Base-by-base conservation (phyloP, 1,140 invertebrate genomes). In the Nixonia krombeini region DNA sequence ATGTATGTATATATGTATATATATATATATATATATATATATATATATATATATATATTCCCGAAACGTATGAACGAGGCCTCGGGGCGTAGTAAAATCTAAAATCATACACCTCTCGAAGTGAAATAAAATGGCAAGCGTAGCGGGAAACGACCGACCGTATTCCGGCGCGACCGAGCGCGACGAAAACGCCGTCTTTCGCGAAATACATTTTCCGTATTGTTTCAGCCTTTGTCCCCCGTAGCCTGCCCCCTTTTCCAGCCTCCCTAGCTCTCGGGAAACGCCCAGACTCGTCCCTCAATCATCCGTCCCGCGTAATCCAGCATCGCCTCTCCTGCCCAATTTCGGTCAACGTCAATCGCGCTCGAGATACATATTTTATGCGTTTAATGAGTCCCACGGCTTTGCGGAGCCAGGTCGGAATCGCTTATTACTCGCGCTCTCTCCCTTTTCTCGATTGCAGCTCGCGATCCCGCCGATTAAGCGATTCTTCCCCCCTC, bases 111-210 rank as follows among this genome's bases (percentile, higher is more conserved):
- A 62, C 73, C 68, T 70, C 72, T 68, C 38, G 66, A 71, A 79
- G 79, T 75, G 76, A 78, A 81, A 79, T 78, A 78, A 82, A 81
- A 76, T 70, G 73, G 70, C 75, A 78, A 81, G 78, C 74, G 76
- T 80, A 76, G 72, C 73, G 72, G 74, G 70, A 79, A 81, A 81
- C 71, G 70, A 50, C 56, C 55, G 41, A 40, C 51, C 66, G 63
- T 66, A 59, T 59, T 51, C 37, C 42, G 55, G 57, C 42, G 59
- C 52, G 67, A 50, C 52, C 56, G 42, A 46, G 31, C 18, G 16
- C 52, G 50, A 64, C 44, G 15, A 16, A 38, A 44, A 49, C 46
- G 55, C 62, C 52, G 37, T 73, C 59, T 72, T 72, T 75, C 67
- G 56, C 55, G 47, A 75, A 76, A 81, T 76, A 81, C 74, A 76